These are phyloP conservation scores for Pandemis cinnamomeana DNA, from an alignment of 2,888 invertebrate genomes.

Conservation along the genomic window DNA sequence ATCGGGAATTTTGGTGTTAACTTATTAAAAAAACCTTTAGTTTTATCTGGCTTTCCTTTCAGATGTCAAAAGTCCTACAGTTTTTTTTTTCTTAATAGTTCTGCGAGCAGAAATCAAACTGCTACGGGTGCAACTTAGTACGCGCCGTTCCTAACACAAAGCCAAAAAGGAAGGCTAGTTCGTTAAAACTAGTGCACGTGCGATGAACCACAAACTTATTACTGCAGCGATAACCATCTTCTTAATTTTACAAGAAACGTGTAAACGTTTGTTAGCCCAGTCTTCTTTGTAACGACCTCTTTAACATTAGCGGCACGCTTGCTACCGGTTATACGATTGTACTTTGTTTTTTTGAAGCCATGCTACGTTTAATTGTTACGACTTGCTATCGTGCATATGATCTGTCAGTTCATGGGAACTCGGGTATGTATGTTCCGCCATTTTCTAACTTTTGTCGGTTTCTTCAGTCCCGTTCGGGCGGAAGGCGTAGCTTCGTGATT, in stretches of 20 bases:
- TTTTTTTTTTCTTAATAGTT: not conserved
- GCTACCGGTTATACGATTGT: conserved; percentile 72
- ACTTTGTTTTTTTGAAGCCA: conserved; percentile 63
- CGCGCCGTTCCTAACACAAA: conserved; percentile 26
- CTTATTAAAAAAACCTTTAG: no score
- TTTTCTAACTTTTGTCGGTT: conserved; percentile 69
- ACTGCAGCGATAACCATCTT: conserved; percentile 76
- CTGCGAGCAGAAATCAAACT: not conserved
- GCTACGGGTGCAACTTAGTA: conserved; percentile 16
- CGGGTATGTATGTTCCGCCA: conserved; percentile 63
- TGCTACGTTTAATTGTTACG: conserved; percentile 79
- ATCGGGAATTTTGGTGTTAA: no score
- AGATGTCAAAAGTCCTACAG: no score
- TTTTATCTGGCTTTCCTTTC: no score
- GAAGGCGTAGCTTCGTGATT: conserved; percentile 61
- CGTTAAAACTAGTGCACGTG: conserved; percentile 79
- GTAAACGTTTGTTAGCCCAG: conserved; percentile 73
- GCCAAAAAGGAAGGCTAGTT: conserved; percentile 54
- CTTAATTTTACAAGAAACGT: conserved; percentile 79
- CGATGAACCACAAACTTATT: conserved; percentile 67
- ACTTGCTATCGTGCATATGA: conserved; percentile 71
- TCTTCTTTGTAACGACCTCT: conserved; percentile 63
- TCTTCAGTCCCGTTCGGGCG: conserved; percentile 54
- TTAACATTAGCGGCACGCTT: conserved; percentile 79
- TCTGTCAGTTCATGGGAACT: conserved; percentile 81